Evolutionary conservation across 2,888 invertebrate species (phyloP).

Genomic region (Meteorus colon): DNA sequence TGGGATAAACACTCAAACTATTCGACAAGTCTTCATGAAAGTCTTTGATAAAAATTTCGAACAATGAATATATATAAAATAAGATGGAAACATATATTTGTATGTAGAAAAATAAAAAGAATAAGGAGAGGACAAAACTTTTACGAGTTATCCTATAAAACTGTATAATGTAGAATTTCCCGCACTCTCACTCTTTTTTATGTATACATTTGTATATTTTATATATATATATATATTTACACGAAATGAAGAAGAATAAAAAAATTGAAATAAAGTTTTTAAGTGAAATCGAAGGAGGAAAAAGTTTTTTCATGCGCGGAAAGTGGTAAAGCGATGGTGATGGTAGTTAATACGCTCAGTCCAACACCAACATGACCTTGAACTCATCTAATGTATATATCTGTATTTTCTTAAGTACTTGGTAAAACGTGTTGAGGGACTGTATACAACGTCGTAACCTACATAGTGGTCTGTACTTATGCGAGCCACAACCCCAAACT

Average conservation of each 20-base stretch:
- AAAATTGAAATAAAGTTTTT: conserved; percentile 4
- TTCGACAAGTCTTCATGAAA: background rate
- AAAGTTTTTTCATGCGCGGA: conserved; percentile 32
- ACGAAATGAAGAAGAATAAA: conserved; percentile 22
- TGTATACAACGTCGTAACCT: conserved; percentile 61
- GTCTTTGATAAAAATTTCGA: background rate
- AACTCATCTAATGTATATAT: conserved; percentile 17
- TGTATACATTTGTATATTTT: background rate
- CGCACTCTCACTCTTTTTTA: background rate
- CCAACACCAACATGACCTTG: conserved; percentile 48
- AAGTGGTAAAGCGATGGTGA: conserved; percentile 40
- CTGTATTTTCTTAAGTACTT: conserved; percentile 47
- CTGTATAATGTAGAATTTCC: background rate
- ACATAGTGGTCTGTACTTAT: conserved; percentile 56
- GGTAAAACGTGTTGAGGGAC: conserved; percentile 52
- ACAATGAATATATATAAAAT: background rate
- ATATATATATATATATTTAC: background rate
- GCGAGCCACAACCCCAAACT: conserved; percentile 45
- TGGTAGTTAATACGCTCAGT: conserved; percentile 41
- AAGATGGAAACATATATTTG: conserved; percentile 3
- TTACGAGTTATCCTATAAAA: background rate
- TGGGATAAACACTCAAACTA: background rate
- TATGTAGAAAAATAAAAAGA: conserved; percentile 4
- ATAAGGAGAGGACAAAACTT: conserved; percentile 15
- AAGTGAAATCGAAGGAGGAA: conserved; percentile 36